Base-by-base conservation (phyloP, 2,113 vertebrate genomes). In the Anser brachyrhynchus region DNA sequence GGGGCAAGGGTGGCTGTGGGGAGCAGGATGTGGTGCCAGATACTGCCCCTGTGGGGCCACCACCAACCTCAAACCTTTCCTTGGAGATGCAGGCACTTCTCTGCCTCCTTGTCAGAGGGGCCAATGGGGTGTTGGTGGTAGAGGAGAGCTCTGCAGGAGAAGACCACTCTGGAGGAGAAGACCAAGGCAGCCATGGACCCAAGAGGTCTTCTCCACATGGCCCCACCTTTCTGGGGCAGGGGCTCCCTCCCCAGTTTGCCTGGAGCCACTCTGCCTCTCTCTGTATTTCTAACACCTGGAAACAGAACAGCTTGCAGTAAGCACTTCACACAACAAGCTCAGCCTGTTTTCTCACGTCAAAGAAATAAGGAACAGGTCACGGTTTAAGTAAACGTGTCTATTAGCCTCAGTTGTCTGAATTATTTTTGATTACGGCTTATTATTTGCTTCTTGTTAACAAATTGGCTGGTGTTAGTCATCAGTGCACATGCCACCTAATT, bases 1-100 rank as follows among this genome's bases (percentile, higher is more conserved):
- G 7, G 35, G 7, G 13, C 22, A 35, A 35, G 5, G 14, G 10
- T 15, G 22, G 0, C 2, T 0, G 1, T 0, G 0, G 41, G n/a
- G 35, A 80, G 69, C 10, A 12, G 55, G 44, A 37, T 1, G 2
- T 23, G 8, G 41, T 17, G 4, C 18, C 41, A 55, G 31, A 12
- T 51, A 44, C 54, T 72, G 39, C 17, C 39, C 13, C 39, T 4
- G 2, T 0, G 0, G 28, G 39, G 15, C 39, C 59, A 61, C 25
- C 1, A 2, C 55, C 0, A 0, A 11, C 44, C 5, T 44, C 65
- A 16, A 21, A 14, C 44, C 10, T 23, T 23, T 44, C 49, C 52
- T 35, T 31, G 73, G 41, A 84, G 35, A 3, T 8, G 19, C 5
- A n/a, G 66, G 26, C 5, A 26, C 29, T 64, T 83, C 31, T 69